Conservation (phyloP, 2,113 vertebrate genomes). For the Oreochromis spilurus region DNA sequence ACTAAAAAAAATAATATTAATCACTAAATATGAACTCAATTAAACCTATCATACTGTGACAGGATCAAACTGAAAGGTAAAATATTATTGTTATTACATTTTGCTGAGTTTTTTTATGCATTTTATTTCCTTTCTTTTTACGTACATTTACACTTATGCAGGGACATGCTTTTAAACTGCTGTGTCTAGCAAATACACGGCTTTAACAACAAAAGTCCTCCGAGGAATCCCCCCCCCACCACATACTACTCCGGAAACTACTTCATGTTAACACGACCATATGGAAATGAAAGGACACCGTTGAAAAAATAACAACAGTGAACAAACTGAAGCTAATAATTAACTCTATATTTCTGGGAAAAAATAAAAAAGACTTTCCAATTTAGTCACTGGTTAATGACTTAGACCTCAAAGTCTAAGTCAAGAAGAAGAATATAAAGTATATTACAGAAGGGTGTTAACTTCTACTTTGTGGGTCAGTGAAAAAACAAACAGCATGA, state of each 20-base stretch:
- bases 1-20: neutral
- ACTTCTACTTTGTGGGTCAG: neutral
- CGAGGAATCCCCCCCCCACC: rapidly evolving
- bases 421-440: neutral
- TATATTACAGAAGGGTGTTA: neutral
- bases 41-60: neutral
- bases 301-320: neutral
- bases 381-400: neutral
- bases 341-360: neutral
- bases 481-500: neutral
- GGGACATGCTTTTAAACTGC: neutral
- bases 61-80: neutral
- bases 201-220: neutral
- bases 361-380: neutral
- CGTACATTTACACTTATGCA: neutral
- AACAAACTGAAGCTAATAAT: neutral
- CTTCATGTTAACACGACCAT: neutral
- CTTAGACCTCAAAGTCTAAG: neutral
- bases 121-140: neutral
- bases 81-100: neutral
- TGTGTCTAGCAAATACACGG: neutral
- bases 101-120: neutral
- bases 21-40: neutral
- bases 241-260: neutral
- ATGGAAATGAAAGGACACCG: rapidly evolving